phyloP scores from a whole-genome alignment of 2,113 vertebrate species.

The Megaptera novaeangliae region DNA sequence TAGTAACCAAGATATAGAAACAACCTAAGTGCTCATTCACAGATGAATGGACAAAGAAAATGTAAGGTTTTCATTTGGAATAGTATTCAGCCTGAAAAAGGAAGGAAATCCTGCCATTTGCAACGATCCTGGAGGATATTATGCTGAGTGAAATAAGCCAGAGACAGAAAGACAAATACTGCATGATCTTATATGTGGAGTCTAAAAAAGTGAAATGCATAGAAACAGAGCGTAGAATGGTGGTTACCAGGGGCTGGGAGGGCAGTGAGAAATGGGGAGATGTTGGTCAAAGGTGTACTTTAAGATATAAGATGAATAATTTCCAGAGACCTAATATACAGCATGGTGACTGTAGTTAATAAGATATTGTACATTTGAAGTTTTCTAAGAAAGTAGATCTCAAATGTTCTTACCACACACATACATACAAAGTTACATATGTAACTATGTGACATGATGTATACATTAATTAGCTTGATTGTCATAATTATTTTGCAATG shows the following conservation, averaged over 20 bases:
- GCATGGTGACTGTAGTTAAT: background rate
- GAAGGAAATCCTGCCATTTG: background rate
- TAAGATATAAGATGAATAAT: background rate
- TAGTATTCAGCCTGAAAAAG: background rate
- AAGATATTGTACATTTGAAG: background rate
- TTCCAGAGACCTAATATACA: background rate
- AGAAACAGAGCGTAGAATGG: background rate
- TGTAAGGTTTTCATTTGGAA: background rate
- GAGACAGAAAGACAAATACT: background rate
- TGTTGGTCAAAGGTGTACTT: background rate
- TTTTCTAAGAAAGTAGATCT: background rate
- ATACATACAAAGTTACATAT: background rate
- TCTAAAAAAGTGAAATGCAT: background rate
- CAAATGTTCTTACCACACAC: background rate
- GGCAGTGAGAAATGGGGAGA: background rate
- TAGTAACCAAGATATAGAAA: background rate
- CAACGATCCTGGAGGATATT: background rate
- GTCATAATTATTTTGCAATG: background rate
- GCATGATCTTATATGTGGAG: background rate
- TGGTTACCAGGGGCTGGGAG: background rate
- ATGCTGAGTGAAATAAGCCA: background rate
- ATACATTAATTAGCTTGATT: background rate
- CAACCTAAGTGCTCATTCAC: background rate
- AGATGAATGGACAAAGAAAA: background rate
- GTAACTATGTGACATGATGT: background rate